These are phyloP conservation scores for Drosophila auraria DNA, from an alignment of 1,140 invertebrate genomes.

Conservation along the genomic window DNA sequence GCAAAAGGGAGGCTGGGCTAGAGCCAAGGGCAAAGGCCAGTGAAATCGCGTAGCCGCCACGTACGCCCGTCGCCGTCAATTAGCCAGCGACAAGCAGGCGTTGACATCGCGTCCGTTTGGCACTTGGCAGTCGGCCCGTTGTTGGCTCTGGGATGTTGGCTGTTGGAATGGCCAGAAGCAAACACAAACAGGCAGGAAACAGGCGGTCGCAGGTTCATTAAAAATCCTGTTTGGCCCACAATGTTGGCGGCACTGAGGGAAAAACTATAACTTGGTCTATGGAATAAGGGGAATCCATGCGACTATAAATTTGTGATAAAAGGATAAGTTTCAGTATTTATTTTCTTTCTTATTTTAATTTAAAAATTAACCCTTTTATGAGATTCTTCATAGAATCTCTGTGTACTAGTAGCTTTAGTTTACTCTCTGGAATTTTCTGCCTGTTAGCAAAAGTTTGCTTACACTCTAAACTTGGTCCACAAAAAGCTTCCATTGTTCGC, in stretches of 20 bases:
- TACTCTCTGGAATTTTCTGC: not conserved
- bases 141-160: not conserved
- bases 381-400: not conserved
- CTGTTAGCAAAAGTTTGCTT: slow-evolving; percentile 1
- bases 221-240: slow-evolving; percentile 58
- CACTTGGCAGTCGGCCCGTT: slow-evolving; percentile 26
- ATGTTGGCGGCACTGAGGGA: slow-evolving; percentile 1
- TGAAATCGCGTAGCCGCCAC: slow-evolving; percentile 51
- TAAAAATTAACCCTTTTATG: not conserved
- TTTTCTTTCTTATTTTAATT: not conserved
- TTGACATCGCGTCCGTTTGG: slow-evolving; percentile 58
- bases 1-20: not conserved
- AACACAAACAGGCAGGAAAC: slow-evolving; percentile 38
- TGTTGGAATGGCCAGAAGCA: slow-evolving; percentile 22
- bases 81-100: slow-evolving; percentile 43
- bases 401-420: not conserved
- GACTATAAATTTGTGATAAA: not conserved
- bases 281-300: not conserved
- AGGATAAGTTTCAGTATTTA: not conserved
- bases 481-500: slow-evolving; percentile 21
- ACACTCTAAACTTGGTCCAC: slow-evolving; percentile 14
- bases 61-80: slow-evolving; percentile 59
- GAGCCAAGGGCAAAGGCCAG: slow-evolving; percentile 8
- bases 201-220: slow-evolving; percentile 55
- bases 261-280: not conserved